phyloP scores from a whole-genome alignment of 1,140 invertebrate genomes.

The Leptopilina boulardi region DNA sequence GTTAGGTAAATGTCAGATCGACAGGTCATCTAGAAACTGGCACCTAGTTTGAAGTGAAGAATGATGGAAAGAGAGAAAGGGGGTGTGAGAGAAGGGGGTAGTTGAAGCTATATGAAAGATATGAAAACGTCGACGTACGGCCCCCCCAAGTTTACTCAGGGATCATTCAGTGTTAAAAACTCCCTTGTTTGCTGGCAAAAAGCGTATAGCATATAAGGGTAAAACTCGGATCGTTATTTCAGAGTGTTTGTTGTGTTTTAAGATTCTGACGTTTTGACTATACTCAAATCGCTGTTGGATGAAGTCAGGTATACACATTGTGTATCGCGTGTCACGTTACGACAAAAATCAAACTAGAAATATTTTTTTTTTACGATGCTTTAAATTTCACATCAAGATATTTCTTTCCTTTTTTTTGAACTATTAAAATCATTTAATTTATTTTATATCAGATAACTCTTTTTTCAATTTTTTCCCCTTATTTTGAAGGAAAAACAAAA shows the following conservation, averaged over 20 bases:
- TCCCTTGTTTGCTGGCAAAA: slow-evolving; percentile 67
- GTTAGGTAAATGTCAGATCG: not conserved
- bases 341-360: not conserved
- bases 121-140: slow-evolving; percentile 57
- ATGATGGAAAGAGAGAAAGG: not conserved
- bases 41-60: slow-evolving; percentile 40
- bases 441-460: no score
- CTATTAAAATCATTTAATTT: not conserved
- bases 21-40: slow-evolving; percentile 51
- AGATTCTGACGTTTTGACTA: slow-evolving; percentile 72
- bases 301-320: slow-evolving; percentile 53
- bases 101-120: slow-evolving; percentile 45
- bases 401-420: not conserved
- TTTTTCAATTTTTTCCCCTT: no score
- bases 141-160: slow-evolving; percentile 65
- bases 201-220: slow-evolving; percentile 62
- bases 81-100: not conserved
- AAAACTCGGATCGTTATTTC: slow-evolving; percentile 68
- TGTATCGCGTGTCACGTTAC: slow-evolving; percentile 53
- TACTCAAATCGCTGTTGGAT: slow-evolving; percentile 56
- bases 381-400: not conserved
- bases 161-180: slow-evolving; percentile 72
- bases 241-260: slow-evolving; percentile 70
- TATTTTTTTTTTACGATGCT: slow-evolving; percentile 14
- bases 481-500: no score